phyloP scores from a whole-genome alignment of 2,797 vertebrate species.

The Danionella dracula region DNA sequence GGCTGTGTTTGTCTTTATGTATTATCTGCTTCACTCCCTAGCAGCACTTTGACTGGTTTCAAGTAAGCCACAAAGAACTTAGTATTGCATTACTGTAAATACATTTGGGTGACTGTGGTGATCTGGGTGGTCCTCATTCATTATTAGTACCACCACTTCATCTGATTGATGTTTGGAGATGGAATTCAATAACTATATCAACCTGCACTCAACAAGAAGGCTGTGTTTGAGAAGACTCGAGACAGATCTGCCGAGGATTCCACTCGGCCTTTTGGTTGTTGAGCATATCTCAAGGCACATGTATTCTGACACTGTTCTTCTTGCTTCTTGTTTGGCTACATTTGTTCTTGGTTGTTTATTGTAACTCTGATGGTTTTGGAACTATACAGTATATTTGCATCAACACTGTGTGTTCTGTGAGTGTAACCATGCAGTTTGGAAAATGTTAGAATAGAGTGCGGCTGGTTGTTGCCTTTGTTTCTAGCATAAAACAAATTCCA shows the following conservation, averaged over 20 bases:
- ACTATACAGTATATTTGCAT: no score
- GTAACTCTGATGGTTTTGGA: no score
- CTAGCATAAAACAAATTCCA: no score
- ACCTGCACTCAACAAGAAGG: conserved; percentile 50
- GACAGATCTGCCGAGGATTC: background rate
- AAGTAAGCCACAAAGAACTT: conserved; percentile 67
- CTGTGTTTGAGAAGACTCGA: conserved; percentile 5
- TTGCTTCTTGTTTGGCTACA: no score
- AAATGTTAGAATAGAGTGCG: no score
- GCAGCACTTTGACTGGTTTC: conserved; percentile 72
- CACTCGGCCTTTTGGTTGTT: background rate
- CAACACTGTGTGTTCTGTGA: no score
- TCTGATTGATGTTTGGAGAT: conserved; percentile 69
- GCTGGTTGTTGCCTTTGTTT: no score
- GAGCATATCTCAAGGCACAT: no score
- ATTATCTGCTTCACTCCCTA: conserved; percentile 55
- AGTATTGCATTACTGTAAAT: conserved; percentile 73
- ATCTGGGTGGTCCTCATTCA: conserved; percentile 75
- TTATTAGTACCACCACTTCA: conserved; percentile 67
- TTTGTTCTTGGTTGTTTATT: no score
- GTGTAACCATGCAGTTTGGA: no score
- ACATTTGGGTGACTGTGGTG: conserved; percentile 54
- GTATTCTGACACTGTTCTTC: no score
- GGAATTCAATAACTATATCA: conserved; percentile 72
- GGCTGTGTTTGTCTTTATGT: conserved; percentile 39